Base-by-base conservation (phyloP, 1,140 invertebrate species). In the Argopecten irradians region DNA sequence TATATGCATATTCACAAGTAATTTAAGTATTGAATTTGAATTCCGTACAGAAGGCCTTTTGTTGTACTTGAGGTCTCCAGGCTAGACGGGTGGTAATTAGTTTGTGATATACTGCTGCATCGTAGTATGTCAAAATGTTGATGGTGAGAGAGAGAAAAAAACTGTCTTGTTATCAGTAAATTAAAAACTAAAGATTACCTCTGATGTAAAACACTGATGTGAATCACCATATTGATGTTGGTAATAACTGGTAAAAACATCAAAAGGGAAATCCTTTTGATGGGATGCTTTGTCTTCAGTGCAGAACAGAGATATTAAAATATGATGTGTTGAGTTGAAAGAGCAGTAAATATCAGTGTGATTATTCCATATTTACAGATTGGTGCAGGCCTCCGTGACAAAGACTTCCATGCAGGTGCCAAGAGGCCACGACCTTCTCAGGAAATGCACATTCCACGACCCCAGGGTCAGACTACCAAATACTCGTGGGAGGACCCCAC, bases 401-500 rank as follows among this genome's bases (percentile, higher is more conserved):
- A 86, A 36, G 92, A 92, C 43, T 89, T 90, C 35, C 91, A 92
- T 85, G 90, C 46, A 14, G 86, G 87, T 16, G 43, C 36, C 34
- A 82, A 55, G 28, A 83, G 34, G 84, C 55, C 82, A 85, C 71
- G 36, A 28, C 90, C 85, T 16, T 88, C 86, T 16, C 88, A 88
- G 84, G 87, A 88, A 43, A 41, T 86, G 22, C 71, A 87, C 43
- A 92, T 92, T 33, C 88, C 89, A 82, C 88, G 90, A 28, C 90
- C 91, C 14, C 41, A 84, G 8, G 86, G 86, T 33, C 86, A 89
- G n/a, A 83, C 82, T 41, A 87, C 86, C 87, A 91, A 90, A 87
- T 91, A 92, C 87, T 90, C 89, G 32, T 93, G 91, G 92, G 91
- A 92, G 14, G 91, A 93, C 0, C 87, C 92, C 0, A 86, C 83